A percentile compares a stretch with the other conserved stretches of the same genome.
Conservation (phyloP, 2,113 vertebrate genomes). For the Ciconia stormi region DNA sequence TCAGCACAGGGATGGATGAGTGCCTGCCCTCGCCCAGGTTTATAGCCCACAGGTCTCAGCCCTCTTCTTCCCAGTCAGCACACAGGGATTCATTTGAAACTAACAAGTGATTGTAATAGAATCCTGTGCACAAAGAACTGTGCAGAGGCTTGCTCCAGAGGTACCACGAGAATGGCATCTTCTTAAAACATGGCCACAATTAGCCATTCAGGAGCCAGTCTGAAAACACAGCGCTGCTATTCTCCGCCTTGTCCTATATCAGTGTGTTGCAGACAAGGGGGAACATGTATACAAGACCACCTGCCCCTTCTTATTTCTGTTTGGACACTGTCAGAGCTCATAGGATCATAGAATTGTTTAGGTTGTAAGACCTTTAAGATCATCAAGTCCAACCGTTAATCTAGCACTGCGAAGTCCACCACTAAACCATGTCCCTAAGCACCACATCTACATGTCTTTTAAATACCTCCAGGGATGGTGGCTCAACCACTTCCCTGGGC, state of each 20-base stretch:
- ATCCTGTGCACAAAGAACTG: too few relatives aligned
- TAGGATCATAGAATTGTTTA: not conserved
- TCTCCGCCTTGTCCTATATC: not conserved
- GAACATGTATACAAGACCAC: not conserved
- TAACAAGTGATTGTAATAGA: not conserved
- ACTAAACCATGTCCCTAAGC: not conserved
- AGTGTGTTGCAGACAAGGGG: accelerated
- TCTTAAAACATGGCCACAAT: not conserved
- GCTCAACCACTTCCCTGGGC: not conserved
- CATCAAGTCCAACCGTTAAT: not conserved
- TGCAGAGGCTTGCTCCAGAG: not conserved
- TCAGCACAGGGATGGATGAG: not conserved
- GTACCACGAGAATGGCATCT: accelerated
- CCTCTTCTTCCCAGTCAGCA: not conserved
- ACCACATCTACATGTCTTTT: not conserved
- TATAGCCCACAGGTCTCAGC: not conserved
- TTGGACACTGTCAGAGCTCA: not conserved
- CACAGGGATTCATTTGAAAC: accelerated
- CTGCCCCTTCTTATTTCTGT: not conserved
- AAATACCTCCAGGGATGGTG: not conserved
- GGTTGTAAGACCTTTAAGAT: not conserved
- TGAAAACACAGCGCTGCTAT: not conserved
- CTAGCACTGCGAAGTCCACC: not conserved
- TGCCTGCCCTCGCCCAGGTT: not conserved
- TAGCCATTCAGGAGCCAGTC: not conserved